Percentiles rank a stretch among this genome's conserved stretches.
phyloP scores from a whole-genome alignment of 2,113 vertebrate genomes.

The Microcebus tavaratra region DNA sequence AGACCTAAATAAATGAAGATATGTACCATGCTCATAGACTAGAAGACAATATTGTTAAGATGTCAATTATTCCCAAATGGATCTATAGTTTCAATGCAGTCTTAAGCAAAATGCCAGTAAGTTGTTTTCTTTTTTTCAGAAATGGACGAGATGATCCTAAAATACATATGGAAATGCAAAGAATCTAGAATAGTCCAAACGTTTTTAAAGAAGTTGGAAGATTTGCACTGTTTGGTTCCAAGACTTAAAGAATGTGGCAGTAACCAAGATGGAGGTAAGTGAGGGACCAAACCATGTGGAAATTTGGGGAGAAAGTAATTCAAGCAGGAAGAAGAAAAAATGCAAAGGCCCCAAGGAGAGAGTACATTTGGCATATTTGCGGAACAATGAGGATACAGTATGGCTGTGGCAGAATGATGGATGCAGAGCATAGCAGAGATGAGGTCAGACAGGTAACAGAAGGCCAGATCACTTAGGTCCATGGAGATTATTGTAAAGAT shows the following conservation, averaged over 20 bases:
- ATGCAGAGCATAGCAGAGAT: neutral
- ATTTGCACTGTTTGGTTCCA: neutral
- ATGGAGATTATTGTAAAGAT: neutral
- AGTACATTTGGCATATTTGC: neutral
- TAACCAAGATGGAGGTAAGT: neutral
- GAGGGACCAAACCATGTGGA: neutral
- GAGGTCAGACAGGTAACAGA: neutral
- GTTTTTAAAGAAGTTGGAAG: neutral
- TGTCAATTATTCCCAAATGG: neutral
- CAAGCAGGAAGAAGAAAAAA: neutral
- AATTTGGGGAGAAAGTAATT: neutral
- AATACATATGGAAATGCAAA: neutral
- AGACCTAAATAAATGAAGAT: neutral
- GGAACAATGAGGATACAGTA: neutral
- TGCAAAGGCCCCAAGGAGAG: neutral
- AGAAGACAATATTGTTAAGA: neutral
- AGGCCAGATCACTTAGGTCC: neutral
- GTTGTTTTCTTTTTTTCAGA: neutral
- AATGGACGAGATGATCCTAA: neutral
- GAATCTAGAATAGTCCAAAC: neutral
- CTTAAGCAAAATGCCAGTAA: neutral
- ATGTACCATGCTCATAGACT: neutral
- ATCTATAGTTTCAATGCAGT: neutral
- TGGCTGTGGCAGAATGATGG: neutral
- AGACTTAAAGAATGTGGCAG: neutral